These are phyloP conservation scores for Bucco capensis DNA, from an alignment of 2,113 vertebrate species.

Conservation along the genomic window DNA sequence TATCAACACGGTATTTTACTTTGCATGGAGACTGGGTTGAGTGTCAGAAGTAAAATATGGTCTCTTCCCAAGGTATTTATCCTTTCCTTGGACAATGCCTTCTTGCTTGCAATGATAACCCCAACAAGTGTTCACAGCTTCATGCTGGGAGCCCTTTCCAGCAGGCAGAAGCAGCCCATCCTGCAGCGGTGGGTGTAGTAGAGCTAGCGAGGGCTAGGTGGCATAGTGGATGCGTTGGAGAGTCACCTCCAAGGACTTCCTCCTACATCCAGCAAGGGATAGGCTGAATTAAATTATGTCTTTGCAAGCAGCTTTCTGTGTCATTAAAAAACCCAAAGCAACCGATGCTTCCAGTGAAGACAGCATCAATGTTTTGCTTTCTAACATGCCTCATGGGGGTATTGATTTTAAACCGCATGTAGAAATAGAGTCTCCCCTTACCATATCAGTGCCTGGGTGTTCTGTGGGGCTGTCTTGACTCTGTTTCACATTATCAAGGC, in stretches of 20 bases:
- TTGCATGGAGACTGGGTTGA: not conserved
- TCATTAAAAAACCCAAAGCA: conserved; percentile 60
- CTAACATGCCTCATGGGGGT: conserved; percentile 59
- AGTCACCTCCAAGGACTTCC: conserved; percentile 55
- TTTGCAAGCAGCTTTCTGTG: conserved; percentile 53
- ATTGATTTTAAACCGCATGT: conserved; percentile 58
- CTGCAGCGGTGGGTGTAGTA: conserved; percentile 50
- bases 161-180: not conserved
- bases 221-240: conserved; percentile 72
- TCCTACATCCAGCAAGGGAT: conserved; percentile 26
- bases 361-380: conserved; percentile 66
- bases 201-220: conserved; percentile 73
- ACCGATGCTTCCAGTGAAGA: conserved; percentile 54
- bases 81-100: not conserved
- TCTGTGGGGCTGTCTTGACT: not conserved
- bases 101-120: not conserved
- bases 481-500: conserved; percentile 13
- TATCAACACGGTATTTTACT: not conserved
- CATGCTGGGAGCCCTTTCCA: not conserved
- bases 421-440: conserved; percentile 42
- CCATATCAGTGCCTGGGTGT: conserved; percentile 25
- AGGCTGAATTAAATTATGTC: conserved; percentile 56
- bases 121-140: not conserved
- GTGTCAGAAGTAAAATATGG: not conserved
- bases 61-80: not conserved